phyloP scores from a whole-genome alignment of 1,140 invertebrate species.

The Caerostris extrusa region DNA sequence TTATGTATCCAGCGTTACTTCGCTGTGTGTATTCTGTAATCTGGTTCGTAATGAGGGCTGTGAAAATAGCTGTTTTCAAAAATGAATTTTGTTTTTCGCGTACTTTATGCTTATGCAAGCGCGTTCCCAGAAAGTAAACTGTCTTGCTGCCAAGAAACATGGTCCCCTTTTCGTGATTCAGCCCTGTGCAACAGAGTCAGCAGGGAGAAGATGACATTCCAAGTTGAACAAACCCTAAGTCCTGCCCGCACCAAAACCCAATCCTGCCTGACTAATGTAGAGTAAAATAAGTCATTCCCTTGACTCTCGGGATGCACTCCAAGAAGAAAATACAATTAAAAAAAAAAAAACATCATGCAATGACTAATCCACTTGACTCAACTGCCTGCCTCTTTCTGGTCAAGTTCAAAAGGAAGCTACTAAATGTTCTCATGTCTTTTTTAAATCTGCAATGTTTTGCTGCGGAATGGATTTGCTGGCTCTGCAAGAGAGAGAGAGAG shows the following conservation, averaged over 20 bases:
- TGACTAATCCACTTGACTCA: conserved; percentile 70
- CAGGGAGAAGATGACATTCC: conserved; percentile 43
- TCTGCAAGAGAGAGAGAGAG: not conserved
- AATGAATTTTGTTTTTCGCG: conserved; percentile 38
- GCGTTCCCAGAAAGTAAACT: conserved; percentile 42
- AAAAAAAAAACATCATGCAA: not conserved
- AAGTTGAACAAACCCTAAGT: conserved; percentile 45
- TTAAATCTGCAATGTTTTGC: conserved; percentile 19
- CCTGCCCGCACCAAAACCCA: conserved; percentile 21
- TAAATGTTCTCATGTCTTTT: conserved; percentile 31
- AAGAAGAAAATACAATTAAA: not conserved
- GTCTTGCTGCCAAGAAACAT: conserved; percentile 52
- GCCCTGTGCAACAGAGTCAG: conserved; percentile 16
- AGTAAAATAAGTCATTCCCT: conserved; percentile 37
- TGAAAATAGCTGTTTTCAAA: conserved; percentile 25
- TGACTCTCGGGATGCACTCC: not conserved
- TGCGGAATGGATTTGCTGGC: conserved; percentile 4
- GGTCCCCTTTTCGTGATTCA: conserved; percentile 20
- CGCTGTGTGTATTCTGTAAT: not conserved
- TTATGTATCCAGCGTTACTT: not conserved
- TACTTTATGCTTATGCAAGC: conserved; percentile 51
- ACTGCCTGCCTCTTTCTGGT: conserved; percentile 47
- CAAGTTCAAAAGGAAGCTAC: conserved; percentile 57
- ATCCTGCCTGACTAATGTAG: conserved; percentile 51
- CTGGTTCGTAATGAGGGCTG: not conserved